These are phyloP conservation scores for Chrysemys picta DNA, from an alignment of 2,113 vertebrate species.

Conservation along the genomic window DNA sequence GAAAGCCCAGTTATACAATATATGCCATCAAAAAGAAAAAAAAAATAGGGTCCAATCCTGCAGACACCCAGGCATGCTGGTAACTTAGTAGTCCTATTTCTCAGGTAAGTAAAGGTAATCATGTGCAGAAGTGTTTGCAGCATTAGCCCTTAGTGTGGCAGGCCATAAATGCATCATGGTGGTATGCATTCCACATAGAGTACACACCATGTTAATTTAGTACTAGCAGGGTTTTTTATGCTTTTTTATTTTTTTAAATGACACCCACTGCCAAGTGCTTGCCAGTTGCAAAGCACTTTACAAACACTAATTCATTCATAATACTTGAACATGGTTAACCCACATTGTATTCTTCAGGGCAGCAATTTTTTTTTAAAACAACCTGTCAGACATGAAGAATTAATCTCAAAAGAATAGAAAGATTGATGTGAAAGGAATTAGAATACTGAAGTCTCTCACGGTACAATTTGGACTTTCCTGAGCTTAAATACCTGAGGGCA, in stretches of 20 bases:
- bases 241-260: background rate
- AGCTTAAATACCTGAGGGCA: background rate
- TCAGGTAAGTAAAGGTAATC: slow-evolving; percentile 38
- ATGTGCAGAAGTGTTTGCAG: slow-evolving; percentile 22
- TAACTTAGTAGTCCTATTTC: slow-evolving; percentile 10
- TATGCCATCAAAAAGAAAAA: background rate
- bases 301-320: rapidly evolving
- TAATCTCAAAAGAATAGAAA: background rate
- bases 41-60: slow-evolving; percentile 21
- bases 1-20: slow-evolving; percentile 32
- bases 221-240: background rate
- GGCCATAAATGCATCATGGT: background rate
- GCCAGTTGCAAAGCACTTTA: rapidly evolving
- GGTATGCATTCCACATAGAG: background rate
- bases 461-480: background rate
- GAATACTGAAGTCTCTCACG: background rate
- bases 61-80: background rate
- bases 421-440: rapidly evolving
- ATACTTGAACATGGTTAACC: rapidly evolving
- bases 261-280: background rate
- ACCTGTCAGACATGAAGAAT: rapidly evolving
- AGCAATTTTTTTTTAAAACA: rapidly evolving
- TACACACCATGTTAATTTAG: background rate
- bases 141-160: slow-evolving; percentile 10
- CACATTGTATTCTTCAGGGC: rapidly evolving